Conservation (phyloP, 2,888 invertebrate species). For the Gymnoscelis rufifasciata region DNA sequence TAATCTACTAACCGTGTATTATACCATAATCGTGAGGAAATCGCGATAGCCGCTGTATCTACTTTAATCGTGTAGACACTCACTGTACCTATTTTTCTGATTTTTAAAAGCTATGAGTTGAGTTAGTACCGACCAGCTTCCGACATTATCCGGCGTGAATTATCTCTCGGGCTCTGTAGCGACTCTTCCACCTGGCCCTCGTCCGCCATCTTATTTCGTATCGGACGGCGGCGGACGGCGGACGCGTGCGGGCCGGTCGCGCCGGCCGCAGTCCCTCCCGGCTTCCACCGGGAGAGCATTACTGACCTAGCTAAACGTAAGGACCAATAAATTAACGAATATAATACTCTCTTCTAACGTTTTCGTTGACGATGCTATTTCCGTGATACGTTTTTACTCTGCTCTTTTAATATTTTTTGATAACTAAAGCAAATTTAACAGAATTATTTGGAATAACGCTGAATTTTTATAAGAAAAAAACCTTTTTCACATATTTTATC, state of each 20-base stretch:
- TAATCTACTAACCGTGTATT: neutral
- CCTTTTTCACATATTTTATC: constrained; percentile 28
- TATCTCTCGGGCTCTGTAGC: neutral
- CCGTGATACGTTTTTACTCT: constrained; percentile 12
- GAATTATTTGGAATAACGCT: constrained; percentile 17
- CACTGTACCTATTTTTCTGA: neutral
- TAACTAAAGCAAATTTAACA: constrained; percentile 18
- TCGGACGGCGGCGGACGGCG: too few species aligned
- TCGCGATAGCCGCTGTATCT: neutral
- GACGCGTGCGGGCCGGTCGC: too few species aligned
- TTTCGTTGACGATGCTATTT: constrained; percentile 11
- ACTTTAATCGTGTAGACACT: neutral
- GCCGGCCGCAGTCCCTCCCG: neutral
- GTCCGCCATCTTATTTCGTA: too few species aligned
- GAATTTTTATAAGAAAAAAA: constrained; percentile 21
- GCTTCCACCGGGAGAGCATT: constrained; percentile 3
- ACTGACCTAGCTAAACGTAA: constrained; percentile 24
- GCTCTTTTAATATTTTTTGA: constrained; percentile 14
- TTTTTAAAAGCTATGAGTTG: neutral
- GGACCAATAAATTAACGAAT: constrained; percentile 29
- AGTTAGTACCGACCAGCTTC: neutral
- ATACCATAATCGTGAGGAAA: too few species aligned
- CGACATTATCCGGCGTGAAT: neutral
- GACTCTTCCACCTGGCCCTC: too few species aligned
- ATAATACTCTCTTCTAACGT: constrained; percentile 20